Base-by-base conservation (phyloP, 1,140 invertebrate species). In the Pygmarrhopalites habei region DNA sequence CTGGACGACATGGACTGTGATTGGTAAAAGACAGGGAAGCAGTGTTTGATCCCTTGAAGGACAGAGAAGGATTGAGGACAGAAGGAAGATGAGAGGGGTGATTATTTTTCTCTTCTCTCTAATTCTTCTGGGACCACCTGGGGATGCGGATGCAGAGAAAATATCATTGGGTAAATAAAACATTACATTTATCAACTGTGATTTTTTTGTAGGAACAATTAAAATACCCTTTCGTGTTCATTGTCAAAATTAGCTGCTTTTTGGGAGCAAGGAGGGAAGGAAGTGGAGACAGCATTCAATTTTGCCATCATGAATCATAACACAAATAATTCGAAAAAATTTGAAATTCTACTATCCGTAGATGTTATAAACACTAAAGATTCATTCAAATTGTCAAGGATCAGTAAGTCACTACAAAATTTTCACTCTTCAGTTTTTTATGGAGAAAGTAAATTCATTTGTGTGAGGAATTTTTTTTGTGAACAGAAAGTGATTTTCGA, bases 291-390 rank as follows among this genome's bases (percentile, higher is more conserved):
- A 23, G 69, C 74, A 15, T 77, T 77, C 68, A 74, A 73, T 58
- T 74, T 74, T 63, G 74, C 73, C n/a, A 44, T 77, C 30, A 71
- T 72, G 62, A 64, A 73, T 14, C 72, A 74, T 44, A 75, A 70
- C 51, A 52, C 74, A 72, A 60, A 71, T 68, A 58, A 73, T 61
- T 23, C 65, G 39, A 58, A 44, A 64, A 57, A 67, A 21, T 74
- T 75, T 65, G 72, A 75, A 58, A 60, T 76, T 10, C 72, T 72
- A 49, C 72, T 75, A 10, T 72, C 72, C 43, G 73, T 75, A 19
- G 73, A 76, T 60, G 70, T 74, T 26, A 74, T 77, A 44, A 74
- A 76, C 64, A 76, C 72, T n/a, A 72, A 73, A 25, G 76, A 77
- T 69, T 70, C 75, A 35, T 76, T 74, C 63, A 76, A 76, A 70